phyloP scores from a whole-genome alignment of 2,113 vertebrate genomes.

The Apodemus speciosus region DNA sequence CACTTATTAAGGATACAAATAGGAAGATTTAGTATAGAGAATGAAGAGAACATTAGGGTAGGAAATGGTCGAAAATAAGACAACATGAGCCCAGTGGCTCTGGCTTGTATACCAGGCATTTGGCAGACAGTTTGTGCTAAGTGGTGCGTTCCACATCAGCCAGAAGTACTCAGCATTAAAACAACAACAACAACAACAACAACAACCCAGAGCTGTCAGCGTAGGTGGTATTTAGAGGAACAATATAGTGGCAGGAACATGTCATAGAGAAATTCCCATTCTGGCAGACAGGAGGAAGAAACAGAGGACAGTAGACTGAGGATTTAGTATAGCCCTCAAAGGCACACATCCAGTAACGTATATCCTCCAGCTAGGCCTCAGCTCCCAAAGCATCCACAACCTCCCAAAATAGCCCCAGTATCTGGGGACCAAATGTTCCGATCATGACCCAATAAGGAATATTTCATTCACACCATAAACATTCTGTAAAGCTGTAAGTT shows the following conservation, averaged over 20 bases:
- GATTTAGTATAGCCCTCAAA: not conserved
- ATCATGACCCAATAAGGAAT: not conserved
- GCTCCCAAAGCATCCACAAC: not conserved
- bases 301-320: not conserved
- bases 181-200: not conserved
- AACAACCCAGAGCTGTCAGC: not conserved
- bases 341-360: not conserved
- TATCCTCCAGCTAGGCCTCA: not conserved
- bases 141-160: not conserved
- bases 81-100: not conserved
- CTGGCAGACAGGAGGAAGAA: not conserved
- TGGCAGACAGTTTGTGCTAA: not conserved
- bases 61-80: not conserved
- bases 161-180: not conserved
- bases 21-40: conserved; percentile 3
- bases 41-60: not conserved
- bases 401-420: not conserved
- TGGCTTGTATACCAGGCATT: not conserved
- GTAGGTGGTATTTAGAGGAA: not conserved
- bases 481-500: not conserved
- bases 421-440: not conserved
- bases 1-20: not conserved
- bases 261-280: not conserved
- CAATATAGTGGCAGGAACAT: not conserved
- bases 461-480: not conserved